phyloP scores from a whole-genome alignment of 2,888 invertebrate species.

The Timema cristinae region DNA sequence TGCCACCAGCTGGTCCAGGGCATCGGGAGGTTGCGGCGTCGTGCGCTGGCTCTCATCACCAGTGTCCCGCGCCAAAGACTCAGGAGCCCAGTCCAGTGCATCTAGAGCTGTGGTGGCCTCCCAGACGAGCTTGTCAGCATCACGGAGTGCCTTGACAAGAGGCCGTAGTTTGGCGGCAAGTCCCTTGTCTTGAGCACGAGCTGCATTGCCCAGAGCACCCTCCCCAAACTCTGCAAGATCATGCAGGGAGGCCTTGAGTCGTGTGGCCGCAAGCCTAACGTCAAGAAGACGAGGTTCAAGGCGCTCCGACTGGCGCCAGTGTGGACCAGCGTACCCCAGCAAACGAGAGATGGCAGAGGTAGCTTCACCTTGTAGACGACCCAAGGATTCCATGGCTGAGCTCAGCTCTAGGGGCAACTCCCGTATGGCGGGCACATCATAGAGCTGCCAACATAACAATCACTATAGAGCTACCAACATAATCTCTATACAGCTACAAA shows the following conservation, averaged over 20 bases:
- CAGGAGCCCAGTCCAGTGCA: conserved; percentile 72
- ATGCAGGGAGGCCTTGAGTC: conserved; percentile 74
- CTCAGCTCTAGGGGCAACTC: conserved; percentile 69
- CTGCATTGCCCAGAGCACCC: conserved; percentile 82
- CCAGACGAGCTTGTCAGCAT: conserved; percentile 74
- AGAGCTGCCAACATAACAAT: conserved; percentile 44
- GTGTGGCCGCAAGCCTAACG: conserved; percentile 70
- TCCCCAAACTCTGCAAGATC: conserved; percentile 87
- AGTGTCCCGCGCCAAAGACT: conserved; percentile 54
- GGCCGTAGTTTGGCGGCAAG: conserved; percentile 70
- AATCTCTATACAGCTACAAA: too few species aligned
- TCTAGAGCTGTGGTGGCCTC: conserved; percentile 72
- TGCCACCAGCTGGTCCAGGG: conserved; percentile 82
- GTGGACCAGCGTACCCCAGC: conserved; percentile 66
- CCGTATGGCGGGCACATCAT: conserved; percentile 55
- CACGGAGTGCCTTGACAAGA: conserved; percentile 72
- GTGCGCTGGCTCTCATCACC: conserved; percentile 43
- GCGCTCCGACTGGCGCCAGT: conserved; percentile 77
- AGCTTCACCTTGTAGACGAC: conserved; percentile 73
- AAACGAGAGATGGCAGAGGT: conserved; percentile 75
- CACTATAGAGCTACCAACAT: too few species aligned
- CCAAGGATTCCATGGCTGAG: conserved; percentile 71
- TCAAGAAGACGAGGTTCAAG: conserved; percentile 76
- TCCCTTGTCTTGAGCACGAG: conserved; percentile 74
- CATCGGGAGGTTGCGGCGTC: conserved; percentile 56